Evolutionary conservation across 2,797 vertebrate species (phyloP).

Genomic region (Austrolebias charrua): DNA sequence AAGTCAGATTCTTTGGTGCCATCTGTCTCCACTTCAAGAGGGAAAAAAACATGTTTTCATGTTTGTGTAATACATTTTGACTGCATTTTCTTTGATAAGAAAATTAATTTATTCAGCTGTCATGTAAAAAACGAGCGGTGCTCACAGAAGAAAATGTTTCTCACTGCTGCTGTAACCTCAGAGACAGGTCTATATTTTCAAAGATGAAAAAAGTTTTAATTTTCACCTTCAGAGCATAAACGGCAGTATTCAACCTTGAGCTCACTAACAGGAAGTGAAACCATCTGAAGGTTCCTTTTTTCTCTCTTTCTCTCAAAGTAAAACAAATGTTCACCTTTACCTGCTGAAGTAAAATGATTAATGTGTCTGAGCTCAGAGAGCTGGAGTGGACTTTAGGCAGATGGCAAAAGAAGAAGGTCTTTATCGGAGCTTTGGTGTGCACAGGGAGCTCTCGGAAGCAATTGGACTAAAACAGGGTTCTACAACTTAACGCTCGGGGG

Average conservation of each 20-base stretch:
- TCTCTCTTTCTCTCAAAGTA: neutral
- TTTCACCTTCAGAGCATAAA: slow-evolving; percentile 12
- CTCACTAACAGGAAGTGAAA: slow-evolving; percentile 13
- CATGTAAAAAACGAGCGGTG: slow-evolving; percentile 26
- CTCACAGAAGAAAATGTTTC: slow-evolving; percentile 13
- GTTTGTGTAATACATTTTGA: slow-evolving; percentile 45
- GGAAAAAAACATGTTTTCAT: slow-evolving; percentile 29
- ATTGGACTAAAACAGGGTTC: no score
- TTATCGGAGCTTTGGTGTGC: neutral
- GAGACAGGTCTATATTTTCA: slow-evolving; percentile 32
- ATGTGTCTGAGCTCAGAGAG: neutral
- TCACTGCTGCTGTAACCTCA: slow-evolving; percentile 36
- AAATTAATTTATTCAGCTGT: slow-evolving; percentile 38
- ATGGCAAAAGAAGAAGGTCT: neutral
- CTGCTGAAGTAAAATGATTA: no score
- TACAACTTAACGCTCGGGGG: no score
- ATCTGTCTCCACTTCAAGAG: slow-evolving; percentile 60
- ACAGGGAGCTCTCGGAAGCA: no score
- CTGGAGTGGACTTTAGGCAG: neutral
- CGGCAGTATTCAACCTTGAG: slow-evolving; percentile 23
- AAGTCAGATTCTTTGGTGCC: slow-evolving; percentile 69
- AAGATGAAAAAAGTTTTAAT: neutral
- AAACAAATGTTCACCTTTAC: neutral
- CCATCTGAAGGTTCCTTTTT: slow-evolving; percentile 9
- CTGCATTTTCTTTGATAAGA: slow-evolving; percentile 43